These are phyloP conservation scores for Apis dorsata DNA, from an alignment of 1,140 invertebrate genomes.

Conservation along the genomic window DNA sequence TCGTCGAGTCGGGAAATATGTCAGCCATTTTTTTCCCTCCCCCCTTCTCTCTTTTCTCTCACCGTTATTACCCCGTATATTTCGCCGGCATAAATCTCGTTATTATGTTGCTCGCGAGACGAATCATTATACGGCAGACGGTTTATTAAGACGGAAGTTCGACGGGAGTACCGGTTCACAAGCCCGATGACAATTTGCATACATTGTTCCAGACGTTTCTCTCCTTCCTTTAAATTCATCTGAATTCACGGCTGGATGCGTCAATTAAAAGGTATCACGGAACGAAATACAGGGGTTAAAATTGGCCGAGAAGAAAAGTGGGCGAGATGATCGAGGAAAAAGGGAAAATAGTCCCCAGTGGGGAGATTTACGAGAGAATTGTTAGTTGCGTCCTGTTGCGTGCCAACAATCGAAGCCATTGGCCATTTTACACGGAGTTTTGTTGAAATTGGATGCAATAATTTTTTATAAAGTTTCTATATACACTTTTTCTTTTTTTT, in stretches of 20 bases:
- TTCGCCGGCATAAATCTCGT: constrained; percentile 1
- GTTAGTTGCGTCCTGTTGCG: not conserved
- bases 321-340: not conserved
- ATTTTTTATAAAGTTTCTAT: too few species aligned
- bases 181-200: constrained; percentile 27
- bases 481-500: not conserved
- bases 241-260: not conserved
- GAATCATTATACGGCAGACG: constrained; percentile 34
- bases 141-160: constrained; percentile 38
- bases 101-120: constrained; percentile 17
- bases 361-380: not conserved
- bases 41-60: too few species aligned
- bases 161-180: not conserved
- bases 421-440: not conserved
- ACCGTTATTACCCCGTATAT: not conserved
- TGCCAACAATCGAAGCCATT: not conserved
- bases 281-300: constrained; percentile 6
- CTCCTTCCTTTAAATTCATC: constrained; percentile 21
- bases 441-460: too few species aligned
- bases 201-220: constrained; percentile 24
- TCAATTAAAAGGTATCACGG: constrained; percentile 18
- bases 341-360: not conserved
- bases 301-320: not conserved
- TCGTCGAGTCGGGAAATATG: constrained; percentile 11
- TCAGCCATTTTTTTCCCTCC: not conserved